These are phyloP conservation scores for Dryobotodes eremita DNA, from an alignment of 2,888 invertebrate genomes.

Conservation along the genomic window DNA sequence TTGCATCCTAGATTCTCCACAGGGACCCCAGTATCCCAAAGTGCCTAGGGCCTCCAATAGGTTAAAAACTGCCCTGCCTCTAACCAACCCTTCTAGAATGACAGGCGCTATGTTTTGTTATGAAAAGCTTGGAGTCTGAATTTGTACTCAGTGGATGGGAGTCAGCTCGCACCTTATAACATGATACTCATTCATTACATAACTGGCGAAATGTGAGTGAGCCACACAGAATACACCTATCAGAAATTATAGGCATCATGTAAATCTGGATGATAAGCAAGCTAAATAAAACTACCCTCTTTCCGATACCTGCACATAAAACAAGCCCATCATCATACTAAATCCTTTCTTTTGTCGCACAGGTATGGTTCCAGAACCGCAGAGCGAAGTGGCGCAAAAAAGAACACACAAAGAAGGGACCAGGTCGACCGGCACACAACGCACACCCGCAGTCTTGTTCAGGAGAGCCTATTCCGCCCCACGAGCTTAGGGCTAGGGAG, in stretches of 20 bases:
- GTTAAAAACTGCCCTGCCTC: too few species aligned
- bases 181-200: neutral
- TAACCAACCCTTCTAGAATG: neutral
- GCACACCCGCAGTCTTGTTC: slow-evolving; percentile 99
- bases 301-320: neutral
- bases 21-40: too few species aligned
- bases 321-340: neutral
- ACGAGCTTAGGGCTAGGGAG: slow-evolving; percentile 96
- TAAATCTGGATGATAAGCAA: neutral
- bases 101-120: neutral
- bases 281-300: slow-evolving; percentile 4
- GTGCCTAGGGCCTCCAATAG: too few species aligned
- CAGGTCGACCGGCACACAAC: slow-evolving; percentile 99
- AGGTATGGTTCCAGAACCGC: slow-evolving; percentile 99
- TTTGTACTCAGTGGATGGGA: neutral
- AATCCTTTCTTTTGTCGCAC: slow-evolving; percentile 69
- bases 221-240: too few species aligned
- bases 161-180: neutral
- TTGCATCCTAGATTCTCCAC: too few species aligned
- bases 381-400: slow-evolving; percentile 99
- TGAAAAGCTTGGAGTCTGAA: neutral
- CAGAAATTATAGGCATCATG: neutral
- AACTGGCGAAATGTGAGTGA: neutral
- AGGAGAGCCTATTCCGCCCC: slow-evolving; percentile 98
- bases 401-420: slow-evolving; percentile 99